phyloP scores from a whole-genome alignment of 2,888 invertebrate genomes.

The Apomyelois bistriatella region DNA sequence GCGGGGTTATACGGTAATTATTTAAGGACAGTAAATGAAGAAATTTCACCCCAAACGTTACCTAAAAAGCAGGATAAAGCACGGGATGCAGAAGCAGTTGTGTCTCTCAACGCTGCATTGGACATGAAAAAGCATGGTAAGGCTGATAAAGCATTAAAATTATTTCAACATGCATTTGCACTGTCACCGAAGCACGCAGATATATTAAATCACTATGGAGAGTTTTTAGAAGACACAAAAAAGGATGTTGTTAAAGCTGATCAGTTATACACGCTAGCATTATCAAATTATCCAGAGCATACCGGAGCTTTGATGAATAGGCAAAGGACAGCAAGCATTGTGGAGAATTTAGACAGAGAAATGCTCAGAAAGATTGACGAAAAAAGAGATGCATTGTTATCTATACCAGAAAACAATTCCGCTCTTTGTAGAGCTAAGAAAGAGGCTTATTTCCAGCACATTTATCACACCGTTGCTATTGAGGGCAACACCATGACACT shows the following conservation, averaged over 20 bases:
- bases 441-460: slow-evolving; percentile 97
- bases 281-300: slow-evolving; percentile 91
- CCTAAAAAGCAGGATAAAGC: slow-evolving; percentile 43
- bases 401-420: slow-evolving; percentile 88
- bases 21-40: slow-evolving; percentile 52
- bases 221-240: slow-evolving; percentile 92
- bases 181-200: slow-evolving; percentile 96
- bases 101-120: slow-evolving; percentile 89
- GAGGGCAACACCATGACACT: slow-evolving; percentile 98
- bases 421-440: slow-evolving; percentile 93
- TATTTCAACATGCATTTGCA: slow-evolving; percentile 94
- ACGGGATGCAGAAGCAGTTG: slow-evolving; percentile 86
- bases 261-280: slow-evolving; percentile 91
- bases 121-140: slow-evolving; percentile 92
- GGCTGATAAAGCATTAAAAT: slow-evolving; percentile 89
- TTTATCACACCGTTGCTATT: slow-evolving; percentile 98
- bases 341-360: slow-evolving; percentile 92
- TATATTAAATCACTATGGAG: slow-evolving; percentile 94
- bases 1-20: slow-evolving; percentile 63
- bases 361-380: slow-evolving; percentile 89
- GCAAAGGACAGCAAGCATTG: slow-evolving; percentile 91
- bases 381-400: slow-evolving; percentile 89
- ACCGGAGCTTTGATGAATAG: slow-evolving; percentile 88
- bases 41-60: slow-evolving; percentile 30
- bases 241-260: slow-evolving; percentile 94